Conservation (phyloP, 2,888 invertebrate genomes). For the Ypsolopha sequella region DNA sequence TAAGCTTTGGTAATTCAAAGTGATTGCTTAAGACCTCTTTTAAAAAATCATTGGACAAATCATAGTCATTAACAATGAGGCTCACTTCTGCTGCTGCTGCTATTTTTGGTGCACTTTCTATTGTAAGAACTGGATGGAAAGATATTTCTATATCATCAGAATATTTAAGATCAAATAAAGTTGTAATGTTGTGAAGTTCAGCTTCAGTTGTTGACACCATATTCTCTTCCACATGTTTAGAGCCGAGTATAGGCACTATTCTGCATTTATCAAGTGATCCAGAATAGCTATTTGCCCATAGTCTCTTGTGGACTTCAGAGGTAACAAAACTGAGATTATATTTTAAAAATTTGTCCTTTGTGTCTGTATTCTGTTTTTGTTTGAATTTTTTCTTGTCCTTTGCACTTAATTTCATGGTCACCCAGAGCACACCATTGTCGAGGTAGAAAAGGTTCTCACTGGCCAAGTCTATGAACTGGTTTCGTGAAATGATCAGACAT, state of each 20-base stretch:
- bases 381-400: constrained; percentile 32
- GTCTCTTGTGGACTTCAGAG: constrained; percentile 47
- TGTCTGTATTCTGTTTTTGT: constrained; percentile 16
- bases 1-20: constrained; percentile 75
- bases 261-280: constrained; percentile 30
- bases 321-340: constrained; percentile 40
- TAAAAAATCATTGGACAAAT: constrained; percentile 56
- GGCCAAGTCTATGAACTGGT: constrained; percentile 47
- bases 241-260: constrained; percentile 49
- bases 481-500: constrained; percentile 47
- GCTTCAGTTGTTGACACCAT: constrained; percentile 38
- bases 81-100: constrained; percentile 49
- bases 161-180: constrained; percentile 31
- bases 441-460: constrained; percentile 58
- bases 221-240: constrained; percentile 31
- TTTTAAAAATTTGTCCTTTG: constrained; percentile 21
- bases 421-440: constrained; percentile 57
- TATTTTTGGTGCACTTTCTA: constrained; percentile 52
- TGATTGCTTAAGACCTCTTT: constrained; percentile 75
- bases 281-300: constrained; percentile 30
- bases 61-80: constrained; percentile 50
- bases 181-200: constrained; percentile 41
- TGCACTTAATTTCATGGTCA: constrained; percentile 38
- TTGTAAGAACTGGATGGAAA: constrained; percentile 44
- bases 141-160: constrained; percentile 30